These are phyloP conservation scores for Neotragus pygmaeus DNA, from an alignment of 2,113 vertebrate species.

Conservation along the genomic window DNA sequence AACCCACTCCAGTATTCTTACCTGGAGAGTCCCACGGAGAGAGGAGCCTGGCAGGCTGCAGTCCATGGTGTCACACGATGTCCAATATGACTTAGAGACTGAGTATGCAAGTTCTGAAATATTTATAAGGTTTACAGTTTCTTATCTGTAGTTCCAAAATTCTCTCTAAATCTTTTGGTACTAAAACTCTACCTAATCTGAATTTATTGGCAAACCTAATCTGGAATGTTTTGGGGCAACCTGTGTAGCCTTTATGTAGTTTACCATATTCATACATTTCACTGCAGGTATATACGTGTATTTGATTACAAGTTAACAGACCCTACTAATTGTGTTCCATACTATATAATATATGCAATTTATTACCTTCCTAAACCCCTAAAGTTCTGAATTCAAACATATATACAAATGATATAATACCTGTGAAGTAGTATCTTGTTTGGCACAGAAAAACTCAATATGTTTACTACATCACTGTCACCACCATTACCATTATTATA, in stretches of 20 bases:
- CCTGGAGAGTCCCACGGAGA: not conserved
- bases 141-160: not conserved
- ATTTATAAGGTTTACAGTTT: not conserved
- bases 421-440: not conserved
- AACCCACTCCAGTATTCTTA: not conserved
- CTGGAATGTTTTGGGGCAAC: not conserved
- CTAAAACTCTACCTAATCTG: not conserved
- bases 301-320: not conserved
- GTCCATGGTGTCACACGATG: not conserved
- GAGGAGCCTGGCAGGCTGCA: not conserved
- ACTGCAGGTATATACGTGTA: not conserved
- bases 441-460: not conserved
- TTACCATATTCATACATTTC: not conserved
- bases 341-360: not conserved
- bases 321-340: not conserved
- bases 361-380: not conserved
- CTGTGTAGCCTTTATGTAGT: not conserved
- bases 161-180: not conserved
- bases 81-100: not conserved
- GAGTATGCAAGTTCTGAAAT: not conserved
- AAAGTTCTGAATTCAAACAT: not conserved
- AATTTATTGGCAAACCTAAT: not conserved
- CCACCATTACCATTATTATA: not conserved
- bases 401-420: not conserved
- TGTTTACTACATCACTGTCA: too few relatives aligned